Base-by-base conservation (phyloP, 2,797 vertebrate species). In the Carcharodon carcharias region DNA sequence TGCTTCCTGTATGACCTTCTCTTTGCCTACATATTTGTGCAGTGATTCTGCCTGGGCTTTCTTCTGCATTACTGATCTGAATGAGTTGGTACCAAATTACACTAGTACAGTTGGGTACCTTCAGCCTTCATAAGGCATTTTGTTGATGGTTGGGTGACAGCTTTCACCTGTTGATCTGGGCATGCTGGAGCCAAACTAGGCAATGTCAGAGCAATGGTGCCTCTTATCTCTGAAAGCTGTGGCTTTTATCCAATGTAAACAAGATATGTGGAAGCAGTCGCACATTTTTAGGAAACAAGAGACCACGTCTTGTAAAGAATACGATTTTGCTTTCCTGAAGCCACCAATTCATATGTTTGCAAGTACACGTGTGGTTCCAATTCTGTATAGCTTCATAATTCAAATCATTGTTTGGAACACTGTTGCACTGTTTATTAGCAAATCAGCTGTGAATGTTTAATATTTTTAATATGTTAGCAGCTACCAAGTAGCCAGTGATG, bases 231-330 rank as follows among this genome's bases (percentile, higher is more conserved):
- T 71, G 93, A 92, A 1, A 18, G 45, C 82, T 58, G 85, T 96
- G 96, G 96, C 96, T 0, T 50, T 5, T 82, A n/a, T 63, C 97
- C 96, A 96, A 2, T 0, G 0, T 96, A 97, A 97, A 97, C 96
- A 96, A n/a, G 96, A 95, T 96, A 96, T 18, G 67, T 69, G 26
- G 63, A 88, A 96, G 85, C 54, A 40, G 96, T 80, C 96, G 18
- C 94, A 97, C 96, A 97, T 61, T 77, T 95, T 95, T 56, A 58
- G 77, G 67, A n/a, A 95, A 45, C 35, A 71, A 23, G 40, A 21
- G 26, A n/a, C 58, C 40, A 5, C 9, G 12, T 95, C 9, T 71
- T 95, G 63, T 95, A 95, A 71, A 69, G 69, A 56, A 21, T 95
- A 71, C 14, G 2, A 69, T 21, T 50, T 94, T 95, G 45, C 26